Evolutionary conservation across 2,888 invertebrate genomes (phyloP).

Genomic region (Imbricaverruca yamaguchii): DNA sequence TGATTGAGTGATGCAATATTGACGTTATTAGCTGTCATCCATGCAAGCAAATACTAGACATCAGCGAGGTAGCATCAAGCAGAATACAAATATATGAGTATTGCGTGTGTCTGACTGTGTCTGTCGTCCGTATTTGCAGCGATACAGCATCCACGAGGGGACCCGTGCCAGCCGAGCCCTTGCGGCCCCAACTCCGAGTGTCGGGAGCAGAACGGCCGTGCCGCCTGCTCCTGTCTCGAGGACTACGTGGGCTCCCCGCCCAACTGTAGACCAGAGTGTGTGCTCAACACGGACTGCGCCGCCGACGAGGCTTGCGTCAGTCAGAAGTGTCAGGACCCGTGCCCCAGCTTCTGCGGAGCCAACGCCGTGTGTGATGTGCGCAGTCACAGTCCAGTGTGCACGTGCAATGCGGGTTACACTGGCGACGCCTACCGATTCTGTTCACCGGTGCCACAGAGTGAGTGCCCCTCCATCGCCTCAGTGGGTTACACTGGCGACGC

Average conservation of each 20-base stretch:
- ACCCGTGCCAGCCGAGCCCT: conserved; percentile 48
- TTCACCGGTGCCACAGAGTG: conserved; percentile 25
- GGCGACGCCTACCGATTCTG: conserved; percentile 81
- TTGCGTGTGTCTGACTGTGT: not conserved
- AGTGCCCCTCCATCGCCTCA: not conserved
- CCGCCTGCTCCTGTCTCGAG: conserved; percentile 57
- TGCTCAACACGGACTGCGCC: conserved; percentile 61
- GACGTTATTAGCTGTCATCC: too few relatives aligned
- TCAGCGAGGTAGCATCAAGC: too few relatives aligned
- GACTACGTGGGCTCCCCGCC: conserved; percentile 77
- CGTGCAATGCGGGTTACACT: conserved; percentile 64
- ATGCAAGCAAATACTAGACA: too few relatives aligned
- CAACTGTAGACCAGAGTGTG: conserved; percentile 65
- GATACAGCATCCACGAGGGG: not conserved
- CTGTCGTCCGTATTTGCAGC: not conserved
- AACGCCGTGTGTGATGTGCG: conserved; percentile 37
- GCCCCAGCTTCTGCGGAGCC: conserved; percentile 52
- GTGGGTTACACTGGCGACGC: conserved; percentile 74
- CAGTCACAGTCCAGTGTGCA: conserved; percentile 48
- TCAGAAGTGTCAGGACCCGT: conserved; percentile 61
- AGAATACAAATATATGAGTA: too few relatives aligned
- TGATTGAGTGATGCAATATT: too few relatives aligned
- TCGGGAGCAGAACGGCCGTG: conserved; percentile 52
- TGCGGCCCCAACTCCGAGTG: conserved; percentile 46
- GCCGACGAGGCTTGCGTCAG: conserved; percentile 38